Evolutionary conservation across 2,888 invertebrate genomes (phyloP).

Genomic region (Volucella inflata): DNA sequence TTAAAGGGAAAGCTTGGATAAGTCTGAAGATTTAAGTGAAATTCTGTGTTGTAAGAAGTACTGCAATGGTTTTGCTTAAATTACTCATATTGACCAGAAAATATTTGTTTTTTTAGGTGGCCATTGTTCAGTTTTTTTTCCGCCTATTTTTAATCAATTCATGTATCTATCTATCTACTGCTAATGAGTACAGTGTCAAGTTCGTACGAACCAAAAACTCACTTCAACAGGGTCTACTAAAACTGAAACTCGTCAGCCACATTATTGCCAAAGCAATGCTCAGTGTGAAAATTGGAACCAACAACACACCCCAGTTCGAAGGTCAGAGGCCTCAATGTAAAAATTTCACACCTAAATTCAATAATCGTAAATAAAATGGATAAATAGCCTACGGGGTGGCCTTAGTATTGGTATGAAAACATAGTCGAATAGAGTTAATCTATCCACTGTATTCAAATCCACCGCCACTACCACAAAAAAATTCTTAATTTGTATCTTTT

Average conservation of each 20-base stretch:
- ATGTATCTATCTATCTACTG: constrained; percentile 18
- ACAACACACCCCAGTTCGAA: background rate
- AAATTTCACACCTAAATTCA: constrained; percentile 46
- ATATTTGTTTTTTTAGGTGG: constrained; percentile 4
- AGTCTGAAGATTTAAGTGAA: too few relatives aligned
- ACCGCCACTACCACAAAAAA: constrained; percentile 15
- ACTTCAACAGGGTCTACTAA: background rate
- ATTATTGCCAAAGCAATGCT: background rate
- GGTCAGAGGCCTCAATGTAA: background rate
- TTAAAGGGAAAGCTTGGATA: too few relatives aligned
- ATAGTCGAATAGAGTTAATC: background rate
- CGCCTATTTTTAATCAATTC: constrained; percentile 29
- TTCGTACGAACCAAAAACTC: constrained; percentile 25
- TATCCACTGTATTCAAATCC: background rate
- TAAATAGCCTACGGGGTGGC: constrained; percentile 26
- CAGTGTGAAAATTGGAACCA: background rate
- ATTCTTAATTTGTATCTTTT: constrained; percentile 59
- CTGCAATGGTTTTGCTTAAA: too few relatives aligned
- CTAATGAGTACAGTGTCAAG: constrained; percentile 35
- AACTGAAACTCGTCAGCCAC: constrained; percentile 7
- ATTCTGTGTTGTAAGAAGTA: too few relatives aligned
- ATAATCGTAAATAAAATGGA: constrained; percentile 54
- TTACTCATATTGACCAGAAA: too few relatives aligned
- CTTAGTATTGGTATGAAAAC: background rate
- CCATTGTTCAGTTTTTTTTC: background rate